phyloP scores from a whole-genome alignment of 2,797 vertebrate species.

The Microchirus variegatus region DNA sequence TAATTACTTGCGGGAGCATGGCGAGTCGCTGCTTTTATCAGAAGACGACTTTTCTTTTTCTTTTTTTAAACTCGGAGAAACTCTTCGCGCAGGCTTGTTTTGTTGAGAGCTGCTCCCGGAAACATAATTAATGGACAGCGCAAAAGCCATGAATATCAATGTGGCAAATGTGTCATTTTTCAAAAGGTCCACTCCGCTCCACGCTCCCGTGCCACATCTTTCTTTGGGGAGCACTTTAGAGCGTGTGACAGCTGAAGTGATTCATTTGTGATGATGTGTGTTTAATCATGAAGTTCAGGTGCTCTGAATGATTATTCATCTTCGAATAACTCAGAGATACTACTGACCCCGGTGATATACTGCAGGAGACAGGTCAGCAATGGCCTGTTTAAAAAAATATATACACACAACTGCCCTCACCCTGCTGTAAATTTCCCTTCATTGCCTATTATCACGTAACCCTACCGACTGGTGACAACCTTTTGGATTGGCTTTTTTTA shows the following conservation, averaged over 20 bases:
- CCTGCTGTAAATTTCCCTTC: constrained; percentile 28
- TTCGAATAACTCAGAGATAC: constrained; percentile 11
- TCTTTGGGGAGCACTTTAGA: constrained; percentile 31
- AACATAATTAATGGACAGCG: constrained; percentile 60
- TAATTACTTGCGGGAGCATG: constrained; percentile 66
- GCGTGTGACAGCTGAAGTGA: constrained; percentile 28
- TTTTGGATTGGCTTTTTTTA: constrained; percentile 11
- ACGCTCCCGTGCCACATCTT: constrained; percentile 25
- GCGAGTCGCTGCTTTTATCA: constrained; percentile 53
- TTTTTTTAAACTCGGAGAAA: constrained; percentile 40
- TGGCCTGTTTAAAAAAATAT: constrained; percentile 34
- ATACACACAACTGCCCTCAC: constrained; percentile 8
- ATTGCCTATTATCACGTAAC: constrained; percentile 11
- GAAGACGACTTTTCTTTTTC: constrained; percentile 28
- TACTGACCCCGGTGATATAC: constrained; percentile 12
- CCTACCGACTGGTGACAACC: background rate
- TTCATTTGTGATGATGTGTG: constrained; percentile 46
- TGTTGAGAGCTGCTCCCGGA: constrained; percentile 32
- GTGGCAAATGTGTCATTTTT: constrained; percentile 49
- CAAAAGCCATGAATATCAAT: constrained; percentile 66
- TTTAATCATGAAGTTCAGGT: constrained; percentile 40
- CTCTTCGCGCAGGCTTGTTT: constrained; percentile 44
- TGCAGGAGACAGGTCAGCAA: constrained; percentile 6
- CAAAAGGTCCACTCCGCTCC: constrained; percentile 14
- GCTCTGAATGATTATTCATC: constrained; percentile 15